Evolutionary conservation across 2,797 vertebrate species (phyloP).

Genomic region (Corythornis leucogaster): DNA sequence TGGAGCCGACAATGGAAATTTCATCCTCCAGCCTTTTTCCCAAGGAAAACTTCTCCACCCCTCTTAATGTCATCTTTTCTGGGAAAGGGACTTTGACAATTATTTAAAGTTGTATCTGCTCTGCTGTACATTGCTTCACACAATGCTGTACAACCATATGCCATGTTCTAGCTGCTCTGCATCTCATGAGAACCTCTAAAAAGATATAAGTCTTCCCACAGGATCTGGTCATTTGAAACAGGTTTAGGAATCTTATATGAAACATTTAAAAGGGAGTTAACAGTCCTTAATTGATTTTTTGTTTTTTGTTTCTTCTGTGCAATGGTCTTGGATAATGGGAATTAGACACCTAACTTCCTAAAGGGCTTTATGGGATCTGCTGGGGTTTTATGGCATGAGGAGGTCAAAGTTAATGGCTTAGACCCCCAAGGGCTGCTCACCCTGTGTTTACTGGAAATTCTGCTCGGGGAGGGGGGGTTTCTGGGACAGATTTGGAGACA

Average conservation of each 20-base stretch:
- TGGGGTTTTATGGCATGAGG: not conserved
- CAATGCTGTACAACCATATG: not conserved
- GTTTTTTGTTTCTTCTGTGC: not conserved
- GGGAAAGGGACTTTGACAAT: not conserved
- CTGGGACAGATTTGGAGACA: not conserved
- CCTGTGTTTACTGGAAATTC: not conserved
- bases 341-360: not conserved
- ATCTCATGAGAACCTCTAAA: not conserved
- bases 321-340: not conserved
- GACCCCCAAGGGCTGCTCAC: not conserved
- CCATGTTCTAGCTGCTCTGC: not conserved
- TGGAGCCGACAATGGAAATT: constrained; percentile 51
- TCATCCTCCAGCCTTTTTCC: constrained; percentile 17
- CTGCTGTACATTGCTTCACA: not conserved
- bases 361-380: not conserved
- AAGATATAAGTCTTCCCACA: not conserved
- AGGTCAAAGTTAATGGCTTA: not conserved
- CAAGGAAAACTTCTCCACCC: not conserved
- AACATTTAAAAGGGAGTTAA: not conserved
- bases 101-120: not conserved
- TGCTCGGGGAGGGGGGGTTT: accelerated
- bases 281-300: not conserved
- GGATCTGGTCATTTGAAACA: not conserved
- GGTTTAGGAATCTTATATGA: not conserved
- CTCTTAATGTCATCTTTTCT: not conserved